Base-by-base conservation (phyloP, 2,113 vertebrate species). In the Heloderma charlesbogerti region DNA sequence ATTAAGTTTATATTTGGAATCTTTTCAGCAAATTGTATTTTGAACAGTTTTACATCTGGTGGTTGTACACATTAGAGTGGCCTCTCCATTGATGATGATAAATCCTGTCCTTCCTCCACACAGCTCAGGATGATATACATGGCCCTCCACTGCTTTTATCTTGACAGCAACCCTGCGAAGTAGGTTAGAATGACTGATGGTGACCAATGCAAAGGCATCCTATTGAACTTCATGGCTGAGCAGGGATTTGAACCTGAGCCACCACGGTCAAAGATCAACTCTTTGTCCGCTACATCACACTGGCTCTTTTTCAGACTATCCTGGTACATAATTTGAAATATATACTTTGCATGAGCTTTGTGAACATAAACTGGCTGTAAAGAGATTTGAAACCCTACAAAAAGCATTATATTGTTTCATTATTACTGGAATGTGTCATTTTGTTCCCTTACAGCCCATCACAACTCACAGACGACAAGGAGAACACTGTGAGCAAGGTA, bases 391-490 rank as follows among this genome's bases (percentile, higher is more conserved):
- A 51, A n/a, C 34, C 13, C 29, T 37, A 37, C 71, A 29, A 72
- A 72, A 89, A 84, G 27, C 4, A n/a, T 16, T 3, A 37, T 15
- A 4, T 88, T 37, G 45, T 67, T 69, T 84, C 22, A 60, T 29
- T 84, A 25, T 75, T 72, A 34, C 71, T n/a, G 34, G 37, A 45
- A 57, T 8, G 75, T 45, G 43, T 63, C 54, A 37, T 75, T 89
- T 89, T 74, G 54, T 74, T 83, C 51, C 29, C 3, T 15, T 45
- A 74, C 37, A 63, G 51, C 15, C 29, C 29, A 43, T 63, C 69
- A 89, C 40, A 27, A 63, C 54, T 89, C 69, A 75, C 51, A 74
- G 88, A 83, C 79, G 80, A 80, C 57, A 75, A 22, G 40, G 31
- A 66, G 69, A 75, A 31, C 13, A 63, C 13, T 75, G 37, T 84